Evolutionary conservation across 53 echinoderm and acorn worm species (phyloP).

Genomic region (Apostichopus leukothele): DNA sequence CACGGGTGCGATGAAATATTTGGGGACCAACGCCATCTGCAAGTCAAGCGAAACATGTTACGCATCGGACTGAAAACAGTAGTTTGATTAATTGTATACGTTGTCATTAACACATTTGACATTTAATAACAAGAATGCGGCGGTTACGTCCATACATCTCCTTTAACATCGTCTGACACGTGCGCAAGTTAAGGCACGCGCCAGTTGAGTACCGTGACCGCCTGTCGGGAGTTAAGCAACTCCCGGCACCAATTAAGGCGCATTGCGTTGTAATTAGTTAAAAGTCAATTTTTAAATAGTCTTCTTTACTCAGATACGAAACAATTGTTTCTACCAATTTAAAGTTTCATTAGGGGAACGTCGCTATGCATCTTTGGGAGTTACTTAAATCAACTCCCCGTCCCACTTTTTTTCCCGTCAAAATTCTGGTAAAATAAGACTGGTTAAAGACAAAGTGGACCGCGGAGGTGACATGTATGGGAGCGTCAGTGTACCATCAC

Average conservation of each 20-base stretch:
- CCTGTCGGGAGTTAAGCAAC: constrained; percentile 32
- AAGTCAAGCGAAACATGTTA: too few relatives aligned
- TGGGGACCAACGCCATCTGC: too few relatives aligned
- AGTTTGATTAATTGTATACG: too few relatives aligned
- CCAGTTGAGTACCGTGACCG: background rate
- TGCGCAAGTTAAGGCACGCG: constrained; percentile 23
- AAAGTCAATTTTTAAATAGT: background rate
- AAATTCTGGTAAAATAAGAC: too few relatives aligned
- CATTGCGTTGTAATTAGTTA: constrained; percentile 13
- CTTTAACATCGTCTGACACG: constrained; percentile 28
- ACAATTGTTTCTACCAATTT: constrained; percentile 37
- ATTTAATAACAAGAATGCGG: too few relatives aligned
- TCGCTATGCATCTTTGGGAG: constrained; percentile 17
- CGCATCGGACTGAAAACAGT: too few relatives aligned
- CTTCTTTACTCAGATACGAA: background rate
- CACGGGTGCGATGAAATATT: too few relatives aligned
- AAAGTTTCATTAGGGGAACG: constrained; percentile 11
- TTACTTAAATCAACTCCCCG: background rate
- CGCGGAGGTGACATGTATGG: too few relatives aligned
- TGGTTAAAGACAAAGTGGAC: too few relatives aligned
- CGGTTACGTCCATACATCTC: background rate
- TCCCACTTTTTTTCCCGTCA: too few relatives aligned
- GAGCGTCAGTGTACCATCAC: too few relatives aligned
- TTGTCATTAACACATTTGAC: too few relatives aligned
- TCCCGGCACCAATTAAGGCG: constrained; percentile 31